Evolutionary conservation across 92 coral and sea anemone species (phyloP).

Genomic region (Pocillopora meandrina): DNA sequence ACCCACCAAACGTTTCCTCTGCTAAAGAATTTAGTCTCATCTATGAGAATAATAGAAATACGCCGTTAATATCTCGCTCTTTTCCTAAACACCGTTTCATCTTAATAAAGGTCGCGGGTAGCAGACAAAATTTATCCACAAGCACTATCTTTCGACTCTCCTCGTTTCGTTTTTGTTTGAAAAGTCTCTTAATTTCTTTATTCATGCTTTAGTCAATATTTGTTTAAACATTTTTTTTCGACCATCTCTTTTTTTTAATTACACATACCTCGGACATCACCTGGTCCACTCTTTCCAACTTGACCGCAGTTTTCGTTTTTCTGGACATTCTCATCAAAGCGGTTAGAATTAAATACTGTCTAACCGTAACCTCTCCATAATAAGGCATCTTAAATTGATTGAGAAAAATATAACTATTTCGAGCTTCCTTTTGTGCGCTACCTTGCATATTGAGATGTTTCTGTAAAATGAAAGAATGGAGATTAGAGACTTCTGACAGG

Average conservation of each 20-base stretch:
- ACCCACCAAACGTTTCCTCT: background rate
- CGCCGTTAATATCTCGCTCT: too few species aligned
- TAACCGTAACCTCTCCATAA: conserved; percentile 46
- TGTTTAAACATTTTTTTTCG: too few species aligned
- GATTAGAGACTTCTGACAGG: background rate
- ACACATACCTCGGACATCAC: conserved; percentile 46
- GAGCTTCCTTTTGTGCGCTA: conserved; percentile 30
- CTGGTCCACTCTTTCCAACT: conserved; percentile 56
- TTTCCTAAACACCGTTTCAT: too few species aligned
- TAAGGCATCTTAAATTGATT: conserved; percentile 33
- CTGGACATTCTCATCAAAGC: conserved; percentile 47
- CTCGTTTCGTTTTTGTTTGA: too few species aligned
- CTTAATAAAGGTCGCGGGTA: too few species aligned
- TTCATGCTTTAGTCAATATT: too few species aligned
- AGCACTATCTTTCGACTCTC: too few species aligned
- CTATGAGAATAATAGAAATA: background rate
- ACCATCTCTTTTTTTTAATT: too few species aligned
- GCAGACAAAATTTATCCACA: too few species aligned
- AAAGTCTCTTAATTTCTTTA: too few species aligned
- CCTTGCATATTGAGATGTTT: conserved; percentile 44
- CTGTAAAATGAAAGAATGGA: background rate
- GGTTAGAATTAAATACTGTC: conserved; percentile 33
- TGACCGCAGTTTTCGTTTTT: conserved; percentile 15
- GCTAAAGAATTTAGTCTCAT: conserved; percentile 8
- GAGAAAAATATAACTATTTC: conserved; percentile 21